These are phyloP conservation scores for Aphrophora alni DNA, from an alignment of 2,888 invertebrate genomes.

Conservation along the genomic window DNA sequence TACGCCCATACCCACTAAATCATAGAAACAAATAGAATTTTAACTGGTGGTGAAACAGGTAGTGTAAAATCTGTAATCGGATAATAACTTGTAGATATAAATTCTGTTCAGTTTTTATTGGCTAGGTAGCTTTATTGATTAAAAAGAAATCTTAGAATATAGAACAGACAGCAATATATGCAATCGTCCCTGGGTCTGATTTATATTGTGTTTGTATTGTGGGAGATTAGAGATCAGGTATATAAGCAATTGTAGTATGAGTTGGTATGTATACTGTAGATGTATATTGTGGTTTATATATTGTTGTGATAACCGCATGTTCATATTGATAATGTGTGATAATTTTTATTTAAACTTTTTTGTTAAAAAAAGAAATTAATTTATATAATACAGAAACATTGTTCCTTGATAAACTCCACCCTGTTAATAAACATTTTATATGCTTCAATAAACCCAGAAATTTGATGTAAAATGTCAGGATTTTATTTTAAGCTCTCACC, in stretches of 20 bases:
- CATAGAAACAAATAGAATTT: no score
- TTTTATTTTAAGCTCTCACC: conserved; percentile 5
- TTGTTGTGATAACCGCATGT: background rate
- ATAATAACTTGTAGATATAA: no score
- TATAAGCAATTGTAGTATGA: background rate
- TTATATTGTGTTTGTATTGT: no score
- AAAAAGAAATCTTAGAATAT: no score
- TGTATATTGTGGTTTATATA: background rate
- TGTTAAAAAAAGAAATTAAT: background rate
- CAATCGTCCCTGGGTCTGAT: no score
- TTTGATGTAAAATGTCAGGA: conserved; percentile 1
- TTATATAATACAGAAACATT: background rate
- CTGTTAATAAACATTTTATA: conserved; percentile 9
- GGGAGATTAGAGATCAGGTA: background rate
- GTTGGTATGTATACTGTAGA: background rate
- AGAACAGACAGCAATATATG: background rate
- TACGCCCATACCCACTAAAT: no score
- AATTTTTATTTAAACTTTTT: background rate
- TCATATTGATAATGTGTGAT: background rate
- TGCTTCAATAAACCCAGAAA: conserved; percentile 9
- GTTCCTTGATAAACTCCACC: background rate
- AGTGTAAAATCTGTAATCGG: no score
- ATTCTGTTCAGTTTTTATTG: no score
- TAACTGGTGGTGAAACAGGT: no score
- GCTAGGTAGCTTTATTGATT: no score